Evolutionary conservation across 2,113 vertebrate species (phyloP).

Genomic region (Ochotona princeps): DNA sequence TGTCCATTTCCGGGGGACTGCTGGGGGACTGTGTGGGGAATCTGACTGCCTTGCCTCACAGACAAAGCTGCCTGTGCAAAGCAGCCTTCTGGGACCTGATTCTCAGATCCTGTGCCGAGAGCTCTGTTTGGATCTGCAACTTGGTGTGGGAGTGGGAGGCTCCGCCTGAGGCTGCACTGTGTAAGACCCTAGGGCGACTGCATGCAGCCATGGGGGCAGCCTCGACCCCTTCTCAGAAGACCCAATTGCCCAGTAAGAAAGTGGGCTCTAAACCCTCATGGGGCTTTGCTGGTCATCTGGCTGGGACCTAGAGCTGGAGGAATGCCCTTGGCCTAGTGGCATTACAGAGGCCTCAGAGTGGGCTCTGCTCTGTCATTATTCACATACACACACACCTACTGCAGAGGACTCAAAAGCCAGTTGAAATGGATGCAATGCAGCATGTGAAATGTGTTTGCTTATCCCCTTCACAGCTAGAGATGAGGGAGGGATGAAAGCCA

Average conservation of each 20-base stretch:
- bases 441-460: not conserved
- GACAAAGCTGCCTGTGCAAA: constrained; percentile 75
- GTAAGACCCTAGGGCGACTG: not conserved
- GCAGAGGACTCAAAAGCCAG: not conserved
- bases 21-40: constrained; percentile 39
- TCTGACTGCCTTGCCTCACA: constrained; percentile 65
- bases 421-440: not conserved
- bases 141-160: not conserved
- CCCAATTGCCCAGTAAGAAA: not conserved
- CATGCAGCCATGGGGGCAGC: not conserved
- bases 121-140: constrained; percentile 68
- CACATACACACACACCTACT: not conserved
- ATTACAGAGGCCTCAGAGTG: not conserved
- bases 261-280: not conserved
- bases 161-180: not conserved
- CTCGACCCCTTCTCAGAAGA: not conserved
- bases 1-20: constrained; percentile 72
- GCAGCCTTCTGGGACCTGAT: constrained; percentile 53
- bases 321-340: not conserved
- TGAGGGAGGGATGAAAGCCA: not conserved
- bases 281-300: not conserved
- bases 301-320: not conserved
- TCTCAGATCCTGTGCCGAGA: not conserved
- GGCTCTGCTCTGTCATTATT: not conserved
- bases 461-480: too few relatives aligned